These are phyloP conservation scores for Montipora sp. DNA, from an alignment of 64 coral and sea anemone species.

Conservation along the genomic window DNA sequence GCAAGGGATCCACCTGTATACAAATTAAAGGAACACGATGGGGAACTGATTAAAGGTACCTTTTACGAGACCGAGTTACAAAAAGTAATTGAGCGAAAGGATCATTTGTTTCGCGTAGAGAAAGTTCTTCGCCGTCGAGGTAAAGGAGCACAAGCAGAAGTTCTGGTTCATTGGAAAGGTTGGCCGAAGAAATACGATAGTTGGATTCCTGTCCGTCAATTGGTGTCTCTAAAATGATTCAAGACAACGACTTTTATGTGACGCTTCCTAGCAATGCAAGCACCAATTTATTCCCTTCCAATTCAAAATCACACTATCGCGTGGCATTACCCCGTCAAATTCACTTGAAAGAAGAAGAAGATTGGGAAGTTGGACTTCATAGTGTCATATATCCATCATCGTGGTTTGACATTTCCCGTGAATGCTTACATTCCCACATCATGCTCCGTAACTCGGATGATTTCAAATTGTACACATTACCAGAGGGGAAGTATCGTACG, in stretches of 20 bases:
- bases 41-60: neutral
- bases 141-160: neutral
- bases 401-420: neutral
- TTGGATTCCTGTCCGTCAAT: slow-evolving; percentile 12
- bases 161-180: slow-evolving; percentile 42
- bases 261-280: neutral
- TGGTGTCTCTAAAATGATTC: neutral
- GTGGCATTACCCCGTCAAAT: slow-evolving; percentile 23
- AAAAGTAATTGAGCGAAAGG: neutral
- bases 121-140: slow-evolving; percentile 9
- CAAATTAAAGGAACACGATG: slow-evolving; percentile 25
- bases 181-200: neutral
- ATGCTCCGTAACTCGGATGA: neutral
- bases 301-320: slow-evolving; percentile 15
- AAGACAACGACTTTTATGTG: neutral
- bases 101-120: slow-evolving; percentile 48
- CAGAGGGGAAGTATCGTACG: slow-evolving; percentile 7
- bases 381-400: neutral
- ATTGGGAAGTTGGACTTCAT: neutral
- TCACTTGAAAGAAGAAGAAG: slow-evolving; percentile 1
- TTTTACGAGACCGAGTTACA: slow-evolving; percentile 33
- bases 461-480: slow-evolving; percentile 13
- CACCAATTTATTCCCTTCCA: neutral
- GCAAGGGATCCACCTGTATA: slow-evolving; percentile 6
- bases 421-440: neutral